phyloP scores from a whole-genome alignment of 2,113 vertebrate genomes.

The Catharus fuscescens region DNA sequence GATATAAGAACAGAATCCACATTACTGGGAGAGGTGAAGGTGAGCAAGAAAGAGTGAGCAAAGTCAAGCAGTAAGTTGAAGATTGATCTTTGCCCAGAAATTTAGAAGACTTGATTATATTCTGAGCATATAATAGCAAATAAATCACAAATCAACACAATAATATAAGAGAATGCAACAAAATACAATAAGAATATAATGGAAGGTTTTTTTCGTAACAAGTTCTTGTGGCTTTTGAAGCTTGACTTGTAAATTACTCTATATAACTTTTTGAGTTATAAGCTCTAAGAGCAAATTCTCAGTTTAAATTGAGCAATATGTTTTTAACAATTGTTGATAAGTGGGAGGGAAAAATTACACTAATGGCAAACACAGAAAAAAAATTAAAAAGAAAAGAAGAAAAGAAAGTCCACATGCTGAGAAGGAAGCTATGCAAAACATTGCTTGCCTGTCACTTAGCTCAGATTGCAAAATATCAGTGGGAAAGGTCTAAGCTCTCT shows the following conservation, averaged over 20 bases:
- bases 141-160: neutral
- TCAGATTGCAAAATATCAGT: neutral
- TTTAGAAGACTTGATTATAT: neutral
- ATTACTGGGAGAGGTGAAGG: neutral
- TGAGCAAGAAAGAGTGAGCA: neutral
- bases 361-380: neutral
- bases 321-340: neutral
- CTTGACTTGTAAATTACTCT: neutral
- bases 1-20: neutral
- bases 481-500: neutral
- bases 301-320: neutral
- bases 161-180: neutral
- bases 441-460: neutral
- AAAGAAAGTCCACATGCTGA: neutral
- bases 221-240: neutral
- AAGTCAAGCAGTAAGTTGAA: neutral
- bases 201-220: neutral
- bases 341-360: neutral
- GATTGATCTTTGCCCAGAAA: neutral
- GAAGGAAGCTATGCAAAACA: neutral
- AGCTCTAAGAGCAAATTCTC: neutral
- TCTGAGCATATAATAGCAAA: neutral
- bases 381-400: neutral
- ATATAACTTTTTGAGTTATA: neutral
- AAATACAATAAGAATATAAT: neutral